Evolutionary conservation across 2,113 vertebrate species (phyloP).

Genomic region (Odobenus rosmarus): DNA sequence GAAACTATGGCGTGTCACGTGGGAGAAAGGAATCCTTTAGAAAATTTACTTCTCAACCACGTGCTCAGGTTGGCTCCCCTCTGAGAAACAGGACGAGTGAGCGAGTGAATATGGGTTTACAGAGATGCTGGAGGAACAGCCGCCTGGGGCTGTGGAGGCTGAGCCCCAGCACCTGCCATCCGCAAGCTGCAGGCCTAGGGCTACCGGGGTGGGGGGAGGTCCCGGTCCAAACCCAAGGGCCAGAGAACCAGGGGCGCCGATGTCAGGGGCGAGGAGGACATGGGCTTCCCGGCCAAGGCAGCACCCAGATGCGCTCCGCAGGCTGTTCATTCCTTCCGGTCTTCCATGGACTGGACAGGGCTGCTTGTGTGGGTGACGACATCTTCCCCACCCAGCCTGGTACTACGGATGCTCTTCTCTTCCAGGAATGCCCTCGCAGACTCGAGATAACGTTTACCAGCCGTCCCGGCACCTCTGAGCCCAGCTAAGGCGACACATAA

Average conservation of each 20-base stretch:
- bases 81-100: not conserved
- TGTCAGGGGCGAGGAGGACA: not conserved
- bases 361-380: not conserved
- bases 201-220: too few species aligned
- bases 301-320: not conserved
- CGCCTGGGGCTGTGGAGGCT: not conserved
- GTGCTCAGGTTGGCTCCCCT: not conserved
- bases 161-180: not conserved
- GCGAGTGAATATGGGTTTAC: too few species aligned
- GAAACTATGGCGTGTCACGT: rapidly evolving
- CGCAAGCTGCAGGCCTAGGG: not conserved
- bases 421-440: not conserved
- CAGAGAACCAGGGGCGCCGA: not conserved
- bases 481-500: not conserved
- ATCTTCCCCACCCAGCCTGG: not conserved
- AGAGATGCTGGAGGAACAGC: too few species aligned
- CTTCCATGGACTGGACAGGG: not conserved
- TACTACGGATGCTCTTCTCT: not conserved
- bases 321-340: not conserved
- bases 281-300: not conserved
- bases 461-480: not conserved
- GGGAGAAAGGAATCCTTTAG: not conserved
- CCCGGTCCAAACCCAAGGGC: not conserved
- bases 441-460: not conserved
- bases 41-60: not conserved